Percentiles rank a stretch among this genome's conserved stretches.
Evolutionary conservation across 2,113 vertebrate genomes (phyloP).

Genomic region (Vicugna pacos): DNA sequence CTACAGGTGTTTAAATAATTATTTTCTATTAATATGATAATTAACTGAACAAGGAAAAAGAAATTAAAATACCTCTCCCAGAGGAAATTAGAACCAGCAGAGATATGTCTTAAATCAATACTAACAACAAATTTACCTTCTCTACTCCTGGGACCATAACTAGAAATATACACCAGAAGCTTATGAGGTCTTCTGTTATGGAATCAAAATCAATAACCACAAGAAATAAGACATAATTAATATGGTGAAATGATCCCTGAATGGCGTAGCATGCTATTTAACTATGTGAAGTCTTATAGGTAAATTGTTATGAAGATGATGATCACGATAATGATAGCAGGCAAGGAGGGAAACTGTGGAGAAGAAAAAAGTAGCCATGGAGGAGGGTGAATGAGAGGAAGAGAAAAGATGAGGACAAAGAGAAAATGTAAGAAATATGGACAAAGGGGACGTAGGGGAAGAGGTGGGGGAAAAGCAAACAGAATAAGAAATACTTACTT

Average conservation of each 20-base stretch:
- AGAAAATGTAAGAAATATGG: neutral
- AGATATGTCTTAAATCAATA: neutral
- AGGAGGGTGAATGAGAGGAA: neutral
- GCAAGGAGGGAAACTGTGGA: rapidly evolving
- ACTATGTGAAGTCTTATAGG: neutral
- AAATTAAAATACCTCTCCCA: neutral
- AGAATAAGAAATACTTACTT: neutral
- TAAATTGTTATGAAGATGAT: conserved; percentile 16
- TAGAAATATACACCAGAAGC: neutral
- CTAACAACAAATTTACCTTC: neutral
- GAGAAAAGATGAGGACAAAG: neutral
- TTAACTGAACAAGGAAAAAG: neutral
- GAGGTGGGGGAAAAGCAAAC: neutral
- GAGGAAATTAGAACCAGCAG: neutral
- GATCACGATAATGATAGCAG: neutral
- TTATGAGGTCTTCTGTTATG: neutral
- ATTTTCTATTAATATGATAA: neutral
- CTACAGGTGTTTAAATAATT: neutral
- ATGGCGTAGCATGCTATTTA: neutral
- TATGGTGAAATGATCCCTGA: conserved; percentile 33
- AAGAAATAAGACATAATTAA: conserved; percentile 32
- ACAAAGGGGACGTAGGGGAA: neutral
- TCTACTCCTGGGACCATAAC: neutral
- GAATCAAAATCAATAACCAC: neutral
- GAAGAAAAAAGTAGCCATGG: neutral